Conservation (phyloP, 1,140 invertebrate genomes). For the Chlorops oryzae region DNA sequence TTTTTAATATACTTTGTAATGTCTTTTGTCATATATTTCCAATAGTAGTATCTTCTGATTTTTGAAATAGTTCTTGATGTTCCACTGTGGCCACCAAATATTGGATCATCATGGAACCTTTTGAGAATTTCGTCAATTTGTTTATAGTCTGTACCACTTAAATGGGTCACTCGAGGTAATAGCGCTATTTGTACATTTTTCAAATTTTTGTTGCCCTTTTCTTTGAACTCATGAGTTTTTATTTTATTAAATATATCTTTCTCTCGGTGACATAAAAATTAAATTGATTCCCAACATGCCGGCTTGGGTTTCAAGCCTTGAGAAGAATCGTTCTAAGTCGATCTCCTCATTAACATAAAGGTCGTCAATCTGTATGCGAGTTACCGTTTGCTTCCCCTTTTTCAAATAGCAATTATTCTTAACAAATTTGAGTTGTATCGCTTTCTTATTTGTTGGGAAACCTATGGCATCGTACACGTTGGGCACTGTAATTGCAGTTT, state of each 20-base stretch:
- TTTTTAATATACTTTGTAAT: conserved; percentile 9
- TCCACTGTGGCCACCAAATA: neutral
- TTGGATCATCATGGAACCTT: conserved; percentile 1
- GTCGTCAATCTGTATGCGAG: neutral
- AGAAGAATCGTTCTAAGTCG: conserved; percentile 1
- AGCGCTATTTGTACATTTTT: conserved; percentile 6
- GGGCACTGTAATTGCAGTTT: too few relatives aligned
- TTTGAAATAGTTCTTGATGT: neutral
- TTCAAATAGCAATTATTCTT: neutral
- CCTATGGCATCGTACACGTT: too few relatives aligned
- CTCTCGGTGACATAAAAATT: neutral
- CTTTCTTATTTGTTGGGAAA: too few relatives aligned
- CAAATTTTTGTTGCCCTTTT: conserved; percentile 1
- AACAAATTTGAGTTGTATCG: too few relatives aligned
- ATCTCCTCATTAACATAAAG: conserved; percentile 2
- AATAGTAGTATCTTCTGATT: neutral
- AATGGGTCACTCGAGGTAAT: neutral
- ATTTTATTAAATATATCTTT: conserved; percentile 2
- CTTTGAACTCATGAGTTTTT: conserved; percentile 2
- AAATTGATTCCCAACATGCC: neutral
- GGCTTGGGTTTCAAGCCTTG: neutral
- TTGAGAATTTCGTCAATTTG: neutral
- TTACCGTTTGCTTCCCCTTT: neutral
- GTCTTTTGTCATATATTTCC: conserved; percentile 10
- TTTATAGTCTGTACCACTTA: neutral